Percentiles rank a stretch among this genome's conserved stretches.
phyloP scores from a whole-genome alignment of 2,113 vertebrate species.

The Pseudonaja textilis region DNA sequence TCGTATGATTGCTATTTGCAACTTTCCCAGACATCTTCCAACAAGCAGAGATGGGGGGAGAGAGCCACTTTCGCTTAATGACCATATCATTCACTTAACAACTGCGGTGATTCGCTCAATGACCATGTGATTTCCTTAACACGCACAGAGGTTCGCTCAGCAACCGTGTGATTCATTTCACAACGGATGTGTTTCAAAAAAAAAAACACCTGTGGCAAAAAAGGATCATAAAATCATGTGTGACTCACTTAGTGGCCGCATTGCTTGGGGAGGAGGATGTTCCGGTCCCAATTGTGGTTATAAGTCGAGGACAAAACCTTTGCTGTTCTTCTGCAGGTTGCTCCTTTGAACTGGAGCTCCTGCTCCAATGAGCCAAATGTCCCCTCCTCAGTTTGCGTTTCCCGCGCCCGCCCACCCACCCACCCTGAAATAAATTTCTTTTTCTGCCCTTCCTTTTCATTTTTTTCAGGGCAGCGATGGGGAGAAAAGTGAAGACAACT shows the following conservation, averaged over 20 bases:
- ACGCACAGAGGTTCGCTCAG: not conserved
- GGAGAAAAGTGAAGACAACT: constrained; percentile 91
- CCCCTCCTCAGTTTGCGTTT: not conserved
- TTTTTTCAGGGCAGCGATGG: constrained; percentile 83
- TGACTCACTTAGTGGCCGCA: not conserved
- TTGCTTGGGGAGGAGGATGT: not conserved
- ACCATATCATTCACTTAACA: not conserved
- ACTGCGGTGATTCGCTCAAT: not conserved
- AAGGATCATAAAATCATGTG: not conserved
- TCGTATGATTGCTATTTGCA: not conserved
- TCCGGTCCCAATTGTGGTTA: not conserved
- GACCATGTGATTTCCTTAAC: not conserved
- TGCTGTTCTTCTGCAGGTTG: not conserved
- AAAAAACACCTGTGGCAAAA: not conserved
- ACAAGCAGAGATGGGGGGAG: not conserved
- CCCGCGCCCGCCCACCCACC: too few species aligned
- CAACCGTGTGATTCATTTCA: not conserved
- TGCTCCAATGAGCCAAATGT: not conserved
- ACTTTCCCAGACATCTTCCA: not conserved
- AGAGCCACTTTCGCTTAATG: not conserved
- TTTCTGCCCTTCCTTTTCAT: not conserved
- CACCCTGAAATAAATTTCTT: not conserved
- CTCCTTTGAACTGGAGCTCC: not conserved
- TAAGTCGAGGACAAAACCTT: not conserved
- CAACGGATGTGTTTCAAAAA: too few species aligned